Conservation (phyloP, 2,113 vertebrate species). For the Gorsachius goisagi region DNA sequence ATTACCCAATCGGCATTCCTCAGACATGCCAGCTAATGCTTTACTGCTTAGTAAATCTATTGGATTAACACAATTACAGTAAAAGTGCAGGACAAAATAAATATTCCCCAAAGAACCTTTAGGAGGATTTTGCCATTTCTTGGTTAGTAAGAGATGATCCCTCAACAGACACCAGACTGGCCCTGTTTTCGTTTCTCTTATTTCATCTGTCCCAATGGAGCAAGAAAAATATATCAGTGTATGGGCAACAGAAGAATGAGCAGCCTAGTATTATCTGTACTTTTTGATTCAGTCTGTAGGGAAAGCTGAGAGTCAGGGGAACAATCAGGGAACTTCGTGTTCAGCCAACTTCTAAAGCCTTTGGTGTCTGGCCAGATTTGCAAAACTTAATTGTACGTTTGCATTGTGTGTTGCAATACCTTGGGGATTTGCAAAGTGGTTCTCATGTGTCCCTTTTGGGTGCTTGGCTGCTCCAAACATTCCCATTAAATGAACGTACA, state of each 20-base stretch:
- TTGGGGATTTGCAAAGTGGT: not conserved
- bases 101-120: conserved; percentile 37
- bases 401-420: conserved; percentile 16
- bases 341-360: conserved; percentile 46
- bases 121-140: conserved; percentile 49
- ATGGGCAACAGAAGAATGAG: not conserved
- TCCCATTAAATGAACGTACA: not conserved
- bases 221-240: conserved; percentile 28
- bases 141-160: conserved; percentile 57
- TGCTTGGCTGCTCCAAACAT: not conserved
- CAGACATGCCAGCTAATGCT: conserved; percentile 25
- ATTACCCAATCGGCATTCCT: conserved; percentile 30
- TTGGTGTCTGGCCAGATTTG: conserved; percentile 43
- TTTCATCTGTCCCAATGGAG: conserved; percentile 11
- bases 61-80: conserved; percentile 48
- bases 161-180: conserved; percentile 34
- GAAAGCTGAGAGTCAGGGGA: conserved; percentile 24
- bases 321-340: conserved; percentile 41
- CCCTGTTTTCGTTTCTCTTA: not conserved
- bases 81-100: conserved; percentile 18
- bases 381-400: conserved; percentile 22
- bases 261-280: conserved; percentile 19
- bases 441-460: not conserved
- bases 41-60: conserved; percentile 43
- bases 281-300: conserved; percentile 1